phyloP scores from a whole-genome alignment of 1,140 invertebrate species.

The Bombus turneri region DNA sequence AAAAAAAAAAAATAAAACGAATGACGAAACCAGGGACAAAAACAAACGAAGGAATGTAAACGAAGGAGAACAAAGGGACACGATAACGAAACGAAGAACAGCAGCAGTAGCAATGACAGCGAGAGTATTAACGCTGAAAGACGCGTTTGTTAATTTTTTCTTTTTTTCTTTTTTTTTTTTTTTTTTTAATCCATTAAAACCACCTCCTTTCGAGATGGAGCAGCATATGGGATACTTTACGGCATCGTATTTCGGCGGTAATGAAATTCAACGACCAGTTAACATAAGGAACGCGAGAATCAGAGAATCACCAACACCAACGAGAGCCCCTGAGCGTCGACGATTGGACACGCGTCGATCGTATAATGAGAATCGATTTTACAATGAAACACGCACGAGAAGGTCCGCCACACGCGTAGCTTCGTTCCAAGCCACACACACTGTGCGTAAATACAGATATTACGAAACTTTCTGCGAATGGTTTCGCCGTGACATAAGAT shows the following conservation, averaged over 20 bases:
- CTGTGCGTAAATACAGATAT: not conserved
- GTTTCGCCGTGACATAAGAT: not conserved
- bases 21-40: not conserved
- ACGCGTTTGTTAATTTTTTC: not conserved
- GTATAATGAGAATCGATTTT: slow-evolving; percentile 3
- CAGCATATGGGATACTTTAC: not conserved
- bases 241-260: not conserved
- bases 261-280: not conserved
- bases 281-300: not conserved
- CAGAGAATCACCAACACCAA: not conserved
- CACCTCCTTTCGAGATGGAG: not conserved
- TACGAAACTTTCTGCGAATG: not conserved
- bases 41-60: not conserved
- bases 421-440: not conserved
- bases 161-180: not conserved
- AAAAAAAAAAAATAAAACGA: not conserved
- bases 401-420: not conserved
- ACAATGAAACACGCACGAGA: not conserved
- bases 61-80: not conserved
- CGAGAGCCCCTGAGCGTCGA: not conserved
- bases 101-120: not conserved
- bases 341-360: slow-evolving; percentile 12
- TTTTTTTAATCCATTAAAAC: not conserved
- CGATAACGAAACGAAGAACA: not conserved
- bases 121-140: not conserved